A percentile compares a stretch with the other conserved stretches of the same genome.
These are phyloP conservation scores for Dendrocincla tyrannina DNA, from an alignment of 2,797 vertebrate species.

Conservation along the genomic window DNA sequence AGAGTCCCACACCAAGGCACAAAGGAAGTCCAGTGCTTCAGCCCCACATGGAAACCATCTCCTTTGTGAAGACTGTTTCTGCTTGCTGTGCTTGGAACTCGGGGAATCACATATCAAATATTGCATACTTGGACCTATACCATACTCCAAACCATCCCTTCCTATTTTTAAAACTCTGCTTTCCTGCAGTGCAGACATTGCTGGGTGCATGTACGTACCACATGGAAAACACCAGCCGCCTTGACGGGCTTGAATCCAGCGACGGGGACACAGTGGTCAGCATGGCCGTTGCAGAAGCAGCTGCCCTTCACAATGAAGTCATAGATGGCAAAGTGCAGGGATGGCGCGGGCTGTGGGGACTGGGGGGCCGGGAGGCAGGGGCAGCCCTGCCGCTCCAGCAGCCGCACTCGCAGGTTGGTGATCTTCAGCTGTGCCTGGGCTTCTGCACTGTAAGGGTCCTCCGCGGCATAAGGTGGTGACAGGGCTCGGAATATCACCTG, in stretches of 20 bases:
- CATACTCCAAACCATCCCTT: rapidly evolving
- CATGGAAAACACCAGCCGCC: conserved; percentile 75
- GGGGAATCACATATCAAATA: background rate
- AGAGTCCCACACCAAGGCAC: background rate
- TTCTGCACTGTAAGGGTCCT: conserved; percentile 87
- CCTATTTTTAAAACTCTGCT: background rate
- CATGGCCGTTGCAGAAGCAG: conserved; percentile 96
- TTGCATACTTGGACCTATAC: rapidly evolving
- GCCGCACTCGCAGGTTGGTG: conserved; percentile 89
- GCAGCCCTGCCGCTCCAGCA: conserved; percentile 86
- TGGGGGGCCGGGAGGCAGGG: conserved; percentile 78
- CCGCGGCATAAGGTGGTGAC: conserved; percentile 78
- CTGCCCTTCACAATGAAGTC: conserved; percentile 97
- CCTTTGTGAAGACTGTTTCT: background rate
- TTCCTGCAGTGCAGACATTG: background rate
- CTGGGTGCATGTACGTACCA: conserved; percentile 79
- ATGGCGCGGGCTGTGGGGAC: background rate
- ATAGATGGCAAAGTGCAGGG: conserved; percentile 88
- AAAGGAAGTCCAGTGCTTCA: background rate
- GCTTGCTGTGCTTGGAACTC: background rate
- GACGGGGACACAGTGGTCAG: conserved; percentile 87
- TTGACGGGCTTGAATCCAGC: conserved; percentile 81
- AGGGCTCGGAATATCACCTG: conserved; percentile 95
- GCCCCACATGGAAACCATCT: background rate
- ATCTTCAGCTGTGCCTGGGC: conserved; percentile 88